Base-by-base conservation (phyloP, 2,113 vertebrate genomes). In the Podarcis muralis region DNA sequence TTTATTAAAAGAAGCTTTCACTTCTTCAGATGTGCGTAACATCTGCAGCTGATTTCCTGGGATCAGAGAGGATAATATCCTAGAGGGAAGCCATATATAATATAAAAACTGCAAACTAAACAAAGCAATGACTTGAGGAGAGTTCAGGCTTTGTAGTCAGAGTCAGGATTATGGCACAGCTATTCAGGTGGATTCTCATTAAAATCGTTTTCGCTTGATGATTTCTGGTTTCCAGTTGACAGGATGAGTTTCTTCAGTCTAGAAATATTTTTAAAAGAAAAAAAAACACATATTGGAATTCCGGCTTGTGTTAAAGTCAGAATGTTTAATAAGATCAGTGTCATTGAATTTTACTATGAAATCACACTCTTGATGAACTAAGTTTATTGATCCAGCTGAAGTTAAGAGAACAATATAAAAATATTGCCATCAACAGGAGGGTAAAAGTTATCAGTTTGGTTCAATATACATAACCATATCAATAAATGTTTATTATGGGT, bases 171-270 rank as follows among this genome's bases (percentile, higher is more conserved):
- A 90, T 35, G 53, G 86, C 80, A 6, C 72, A 83, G 78, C 48
- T 22, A 40, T 6, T 59, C 90, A 93, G 85, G 92, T 11, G 75
- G 9, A 43, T 85, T 23, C 0, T 0, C 88, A 92, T 96, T 97
- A 99, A 97, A 99, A 99, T 96, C 98, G 95, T 93, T 99, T 99
- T 93, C 98, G 98, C 95, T 99, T 99, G 95, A 99, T 98, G 93
- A 99, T 99, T 96, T 99, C 98, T 93, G 99, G 99, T 95, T 99
- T 99, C 99, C 99, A 99, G 96, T 97, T 99, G 97, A 99, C 93
- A 13, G 99, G 98, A 94, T 99, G 99, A 75, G 97, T 98, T 97
- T 99, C 98, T 97, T 99, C 99, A 59, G 98, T 99, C 99, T 99
- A 87, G 87, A 68, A 69, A 53, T 25, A 69, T 69, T 84, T 59